Percentiles rank a stretch among this genome's conserved stretches.
Conservation (phyloP, 2,797 vertebrate species). For the Melanotaenia nigrans region DNA sequence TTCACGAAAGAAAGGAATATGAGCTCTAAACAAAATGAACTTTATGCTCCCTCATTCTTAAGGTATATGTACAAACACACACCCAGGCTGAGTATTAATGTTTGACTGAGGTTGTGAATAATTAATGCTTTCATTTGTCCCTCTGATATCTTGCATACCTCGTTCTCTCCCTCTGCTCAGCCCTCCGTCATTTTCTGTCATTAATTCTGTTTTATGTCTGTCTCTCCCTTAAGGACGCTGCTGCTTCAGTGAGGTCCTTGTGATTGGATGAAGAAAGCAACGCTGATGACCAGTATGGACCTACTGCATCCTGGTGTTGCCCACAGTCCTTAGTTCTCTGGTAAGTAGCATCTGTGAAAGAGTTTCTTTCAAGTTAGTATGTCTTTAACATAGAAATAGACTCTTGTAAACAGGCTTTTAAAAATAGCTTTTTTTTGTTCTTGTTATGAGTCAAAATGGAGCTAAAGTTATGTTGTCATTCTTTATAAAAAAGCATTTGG, state of each 20-base stretch:
- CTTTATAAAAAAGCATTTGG: not conserved
- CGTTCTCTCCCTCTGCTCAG: conserved; percentile 18
- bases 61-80: conserved; percentile 25
- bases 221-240: conserved; percentile 62
- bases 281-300: conserved; percentile 69
- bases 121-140: conserved; percentile 77
- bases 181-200: conserved; percentile 34
- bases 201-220: conserved; percentile 70
- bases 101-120: conserved; percentile 74
- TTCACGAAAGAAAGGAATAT: conserved; percentile 67
- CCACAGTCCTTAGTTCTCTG: conserved; percentile 62
- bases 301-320: conserved; percentile 57
- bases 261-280: conserved; percentile 56
- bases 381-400: conserved; percentile 19
- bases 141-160: conserved; percentile 59
- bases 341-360: conserved; percentile 46
- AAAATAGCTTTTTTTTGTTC: not conserved
- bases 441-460: conserved; percentile 12
- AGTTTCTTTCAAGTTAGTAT: not conserved
- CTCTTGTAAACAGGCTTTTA: conserved; percentile 6
- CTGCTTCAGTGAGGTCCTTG: conserved; percentile 42
- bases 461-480: not conserved
- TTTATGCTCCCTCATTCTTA: conserved; percentile 32
- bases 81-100: conserved; percentile 58
- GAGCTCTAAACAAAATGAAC: conserved; percentile 60